Percentiles rank a stretch among this genome's conserved stretches.
Evolutionary conservation across 2,797 vertebrate genomes (phyloP).

Genomic region (Etheostoma perlongum): DNA sequence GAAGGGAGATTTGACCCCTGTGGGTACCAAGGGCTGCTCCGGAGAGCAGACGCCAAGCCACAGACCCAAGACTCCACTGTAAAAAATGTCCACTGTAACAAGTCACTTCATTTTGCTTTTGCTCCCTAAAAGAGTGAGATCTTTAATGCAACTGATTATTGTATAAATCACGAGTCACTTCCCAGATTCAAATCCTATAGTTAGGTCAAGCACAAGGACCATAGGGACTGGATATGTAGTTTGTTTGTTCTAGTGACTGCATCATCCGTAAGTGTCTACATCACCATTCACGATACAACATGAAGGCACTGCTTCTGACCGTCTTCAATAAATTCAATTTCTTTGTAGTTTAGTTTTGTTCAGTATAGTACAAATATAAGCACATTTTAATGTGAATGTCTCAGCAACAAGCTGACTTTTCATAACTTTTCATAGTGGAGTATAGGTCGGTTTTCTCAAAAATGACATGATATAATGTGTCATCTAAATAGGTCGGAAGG

Average conservation of each 20-base stretch:
- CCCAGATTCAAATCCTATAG: not conserved
- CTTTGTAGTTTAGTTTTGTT: not conserved
- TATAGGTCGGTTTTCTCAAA: not conserved
- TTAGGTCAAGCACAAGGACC: not conserved
- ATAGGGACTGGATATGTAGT: not conserved
- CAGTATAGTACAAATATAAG: not conserved
- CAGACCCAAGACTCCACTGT: constrained; percentile 67
- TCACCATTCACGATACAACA: not conserved
- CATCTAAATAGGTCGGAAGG: not conserved
- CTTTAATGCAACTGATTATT: not conserved
- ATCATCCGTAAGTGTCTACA: not conserved
- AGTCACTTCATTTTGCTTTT: not conserved
- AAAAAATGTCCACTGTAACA: constrained; percentile 52
- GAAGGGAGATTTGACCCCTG: constrained; percentile 76
- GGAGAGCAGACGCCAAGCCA: constrained; percentile 71
- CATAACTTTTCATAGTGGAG: not conserved
- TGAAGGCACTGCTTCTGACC: not conserved
- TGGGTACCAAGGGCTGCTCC: constrained; percentile 73
- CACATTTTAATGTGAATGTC: not conserved
- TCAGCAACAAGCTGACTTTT: not conserved
- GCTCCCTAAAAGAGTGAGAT: not conserved
- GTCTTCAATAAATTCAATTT: not conserved
- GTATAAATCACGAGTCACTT: not conserved
- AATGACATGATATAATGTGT: not conserved
- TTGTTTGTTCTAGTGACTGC: not conserved